phyloP scores from a whole-genome alignment of 2,888 invertebrate species.

The Lasioglossum calceatum region DNA sequence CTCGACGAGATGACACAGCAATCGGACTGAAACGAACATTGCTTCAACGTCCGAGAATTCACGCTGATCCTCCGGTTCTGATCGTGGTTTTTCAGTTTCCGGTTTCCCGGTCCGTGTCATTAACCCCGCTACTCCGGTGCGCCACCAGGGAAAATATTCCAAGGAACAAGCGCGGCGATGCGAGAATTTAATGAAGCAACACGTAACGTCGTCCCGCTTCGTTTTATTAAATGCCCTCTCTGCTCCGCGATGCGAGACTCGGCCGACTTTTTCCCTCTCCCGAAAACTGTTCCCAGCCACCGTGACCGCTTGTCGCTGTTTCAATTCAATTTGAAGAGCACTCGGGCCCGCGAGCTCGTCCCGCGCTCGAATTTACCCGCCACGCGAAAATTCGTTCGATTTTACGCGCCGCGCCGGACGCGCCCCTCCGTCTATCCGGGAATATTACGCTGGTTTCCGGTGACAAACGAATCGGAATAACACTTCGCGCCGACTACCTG shows the following conservation, averaged over 20 bases:
- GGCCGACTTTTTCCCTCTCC: background rate
- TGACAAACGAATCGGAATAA: background rate
- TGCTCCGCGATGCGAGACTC: slow-evolving; percentile 3
- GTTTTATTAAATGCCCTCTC: slow-evolving; percentile 25
- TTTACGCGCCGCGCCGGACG: background rate
- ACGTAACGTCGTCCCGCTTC: slow-evolving; percentile 13
- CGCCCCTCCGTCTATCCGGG: background rate
- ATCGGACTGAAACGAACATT: too few species aligned
- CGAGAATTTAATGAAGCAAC: slow-evolving; percentile 34
- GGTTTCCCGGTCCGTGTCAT: background rate
- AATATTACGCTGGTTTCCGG: background rate
- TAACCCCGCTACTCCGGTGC: background rate
- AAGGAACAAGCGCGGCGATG: background rate
- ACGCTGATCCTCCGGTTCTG: too few species aligned
- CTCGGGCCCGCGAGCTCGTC: background rate
- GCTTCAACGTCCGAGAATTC: too few species aligned
- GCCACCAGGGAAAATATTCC: slow-evolving; percentile 2
- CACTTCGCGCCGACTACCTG: background rate
- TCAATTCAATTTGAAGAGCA: slow-evolving; percentile 22
- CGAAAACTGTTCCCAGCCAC: background rate
- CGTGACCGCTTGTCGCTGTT: slow-evolving; percentile 5
- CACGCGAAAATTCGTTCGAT: slow-evolving; percentile 2
- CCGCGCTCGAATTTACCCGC: slow-evolving; percentile 1
- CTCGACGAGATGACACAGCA: too few species aligned
- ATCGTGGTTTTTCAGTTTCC: too few species aligned